Evolutionary conservation across 2,888 invertebrate species (phyloP).

Genomic region (Dioctria linearis): DNA sequence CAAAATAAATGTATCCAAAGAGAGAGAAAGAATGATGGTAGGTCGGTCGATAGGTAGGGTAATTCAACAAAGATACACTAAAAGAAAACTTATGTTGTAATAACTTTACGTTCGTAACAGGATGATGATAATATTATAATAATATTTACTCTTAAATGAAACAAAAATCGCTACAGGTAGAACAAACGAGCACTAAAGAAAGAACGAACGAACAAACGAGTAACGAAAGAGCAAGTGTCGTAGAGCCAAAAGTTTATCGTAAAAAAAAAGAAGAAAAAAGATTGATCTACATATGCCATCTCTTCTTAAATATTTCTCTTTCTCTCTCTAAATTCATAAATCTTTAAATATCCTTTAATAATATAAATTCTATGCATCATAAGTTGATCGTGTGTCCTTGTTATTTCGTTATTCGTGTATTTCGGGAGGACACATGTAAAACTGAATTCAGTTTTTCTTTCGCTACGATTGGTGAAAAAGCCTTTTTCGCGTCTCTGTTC

Average conservation of each 20-base stretch:
- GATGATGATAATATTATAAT: conserved; percentile 24
- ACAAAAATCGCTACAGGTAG: too few relatives aligned
- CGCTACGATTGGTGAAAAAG: conserved; percentile 41
- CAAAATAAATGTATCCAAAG: not conserved
- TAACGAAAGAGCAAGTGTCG: conserved; percentile 22
- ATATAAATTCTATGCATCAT: conserved; percentile 56
- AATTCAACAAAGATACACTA: not conserved
- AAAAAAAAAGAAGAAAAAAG: not conserved
- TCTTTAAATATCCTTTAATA: conserved; percentile 43
- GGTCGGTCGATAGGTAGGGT: not conserved
- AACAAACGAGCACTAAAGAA: too few relatives aligned
- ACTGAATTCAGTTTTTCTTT: conserved; percentile 25
- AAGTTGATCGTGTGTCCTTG: conserved; percentile 52
- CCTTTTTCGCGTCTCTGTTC: conserved; percentile 33
- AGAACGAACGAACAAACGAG: too few relatives aligned
- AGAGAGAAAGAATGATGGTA: too few relatives aligned
- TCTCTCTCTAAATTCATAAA: conserved; percentile 32
- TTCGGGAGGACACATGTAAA: conserved; percentile 11
- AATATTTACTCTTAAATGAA: not conserved
- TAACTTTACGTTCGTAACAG: conserved; percentile 10
- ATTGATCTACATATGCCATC: not conserved
- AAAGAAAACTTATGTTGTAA: not conserved
- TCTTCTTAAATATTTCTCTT: not conserved
- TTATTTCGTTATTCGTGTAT: conserved; percentile 24
- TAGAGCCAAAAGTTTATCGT: conserved; percentile 3